Evolutionary conservation across 2,888 invertebrate species (phyloP).

Genomic region (Drosophila anomelani): DNA sequence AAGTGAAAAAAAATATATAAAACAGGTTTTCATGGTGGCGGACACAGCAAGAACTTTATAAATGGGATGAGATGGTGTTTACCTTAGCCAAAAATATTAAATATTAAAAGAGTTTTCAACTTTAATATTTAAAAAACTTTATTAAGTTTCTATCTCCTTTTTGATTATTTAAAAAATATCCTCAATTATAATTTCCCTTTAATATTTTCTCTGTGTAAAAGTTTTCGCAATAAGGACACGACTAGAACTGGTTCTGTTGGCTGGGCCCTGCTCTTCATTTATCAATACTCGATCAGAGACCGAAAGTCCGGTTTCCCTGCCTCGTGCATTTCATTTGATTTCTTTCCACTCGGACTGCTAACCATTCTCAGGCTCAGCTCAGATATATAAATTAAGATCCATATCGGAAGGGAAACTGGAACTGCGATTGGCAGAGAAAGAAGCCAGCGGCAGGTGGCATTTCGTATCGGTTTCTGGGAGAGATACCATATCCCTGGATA

Average conservation of each 20-base stretch:
- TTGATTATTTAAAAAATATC: background rate
- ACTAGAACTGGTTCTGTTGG: conserved; percentile 60
- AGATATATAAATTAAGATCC: conserved; percentile 69
- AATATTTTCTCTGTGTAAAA: conserved; percentile 2
- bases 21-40: conserved; percentile 34
- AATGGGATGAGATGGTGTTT: background rate
- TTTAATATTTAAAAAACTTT: background rate
- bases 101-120: rapidly evolving
- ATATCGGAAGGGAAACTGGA: conserved; percentile 58
- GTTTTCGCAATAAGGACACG: conserved; percentile 34
- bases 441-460: conserved; percentile 70
- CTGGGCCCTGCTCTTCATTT: conserved; percentile 68
- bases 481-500: conserved; percentile 21
- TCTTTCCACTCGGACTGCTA: conserved; percentile 39
- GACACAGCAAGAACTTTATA: conserved; percentile 3
- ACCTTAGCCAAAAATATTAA: background rate
- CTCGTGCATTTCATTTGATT: conserved; percentile 56
- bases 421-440: conserved; percentile 27
- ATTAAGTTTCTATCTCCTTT: background rate
- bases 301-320: conserved; percentile 62
- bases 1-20: conserved; percentile 33
- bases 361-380: conserved; percentile 39
- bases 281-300: conserved; percentile 59
- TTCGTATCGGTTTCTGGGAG: conserved; percentile 41
- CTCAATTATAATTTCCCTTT: rapidly evolving